phyloP scores from a whole-genome alignment of 2,113 vertebrate species.

The Spea bombifrons region DNA sequence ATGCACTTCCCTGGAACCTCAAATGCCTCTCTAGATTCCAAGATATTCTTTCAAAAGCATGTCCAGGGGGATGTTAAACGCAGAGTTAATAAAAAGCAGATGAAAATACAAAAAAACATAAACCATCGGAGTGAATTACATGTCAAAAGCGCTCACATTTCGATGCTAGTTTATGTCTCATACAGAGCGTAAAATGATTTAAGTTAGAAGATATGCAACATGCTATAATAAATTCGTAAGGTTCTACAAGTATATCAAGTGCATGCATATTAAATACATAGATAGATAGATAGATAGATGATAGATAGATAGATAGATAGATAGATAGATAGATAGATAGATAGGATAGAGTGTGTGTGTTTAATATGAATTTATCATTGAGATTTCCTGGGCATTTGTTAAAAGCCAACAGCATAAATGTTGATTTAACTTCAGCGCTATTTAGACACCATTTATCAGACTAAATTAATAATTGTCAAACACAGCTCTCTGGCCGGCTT shows the following conservation, averaged over 20 bases:
- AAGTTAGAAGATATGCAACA: constrained; percentile 1
- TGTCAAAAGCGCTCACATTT: constrained; percentile 16
- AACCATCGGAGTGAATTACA: constrained; percentile 33
- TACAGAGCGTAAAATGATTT: not conserved
- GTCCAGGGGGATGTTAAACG: constrained; percentile 37
- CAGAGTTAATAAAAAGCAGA: constrained; percentile 55
- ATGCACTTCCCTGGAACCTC: constrained; percentile 46
- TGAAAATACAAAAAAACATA: constrained; percentile 13
- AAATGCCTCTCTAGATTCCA: constrained; percentile 31
- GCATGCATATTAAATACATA: not conserved
- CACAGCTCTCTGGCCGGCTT: constrained; percentile 56
- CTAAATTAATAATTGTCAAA: constrained; percentile 64
- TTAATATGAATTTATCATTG: not conserved
- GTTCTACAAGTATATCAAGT: constrained; percentile 17
- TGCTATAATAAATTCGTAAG: not conserved
- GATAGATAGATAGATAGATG: not conserved
- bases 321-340: not conserved
- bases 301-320: not conserved
- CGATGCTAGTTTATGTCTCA: not conserved
- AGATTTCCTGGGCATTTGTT: not conserved
- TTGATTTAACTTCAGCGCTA: constrained; percentile 24
- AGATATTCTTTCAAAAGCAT: not conserved
- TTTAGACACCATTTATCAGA: constrained; percentile 42
- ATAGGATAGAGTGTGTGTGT: not conserved
- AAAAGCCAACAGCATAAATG: constrained; percentile 27